Evolutionary conservation across 1,140 invertebrate genomes (phyloP), one percentile per base, ranked within the genome.

Genomic region (Xylocopa sonorina): DNA sequence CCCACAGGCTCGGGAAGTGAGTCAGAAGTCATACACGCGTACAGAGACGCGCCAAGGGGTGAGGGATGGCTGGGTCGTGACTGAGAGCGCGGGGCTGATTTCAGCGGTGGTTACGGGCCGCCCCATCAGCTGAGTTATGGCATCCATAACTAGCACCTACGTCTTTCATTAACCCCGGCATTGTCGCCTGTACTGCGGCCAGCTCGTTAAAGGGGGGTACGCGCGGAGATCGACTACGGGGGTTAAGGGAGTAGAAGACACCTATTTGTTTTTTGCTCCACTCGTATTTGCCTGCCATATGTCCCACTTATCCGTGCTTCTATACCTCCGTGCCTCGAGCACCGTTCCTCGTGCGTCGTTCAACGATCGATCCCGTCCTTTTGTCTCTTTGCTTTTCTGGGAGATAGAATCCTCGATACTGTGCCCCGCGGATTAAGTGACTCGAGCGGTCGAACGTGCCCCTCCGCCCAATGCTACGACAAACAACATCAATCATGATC

Each of bases 151-250:
- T 89, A 83, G 88, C 88, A 81, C 84, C 86, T 87, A 83, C 84
- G 84, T 89, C 86, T 90, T 88, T 90, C 88, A 89, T 90, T 89
- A 90, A 89, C 89, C 80, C 68, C 75, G 80, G 67, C 81, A 88
- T 90, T 90, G 89, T 90, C 87, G 78, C 80, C 76, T 67, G 74
- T 57, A 67, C 62, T 48, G 67, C 58, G 75, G 69, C 76, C 81
- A 53, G 85, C 76, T 84, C 74, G 86, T 83, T 82, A 84, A 73
- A 81, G 68, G 79, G 75, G 51, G 78, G 66, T n/a, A n/a, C n/a
- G n/a, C 55, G 16, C 41, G 68, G 67, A 46, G 62, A 78, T 78
- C 53, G 66, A 27, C n/a, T n/a, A n/a, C 6, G 43, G 32, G 48
- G 63, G 38, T 3, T 32, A 48, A 48, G 69, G 71, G 51, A 55